A percentile compares a stretch with the other conserved stretches of the same genome.
These are phyloP conservation scores for Todiramphus chloris DNA, from an alignment of 2,113 vertebrate species.

Conservation along the genomic window DNA sequence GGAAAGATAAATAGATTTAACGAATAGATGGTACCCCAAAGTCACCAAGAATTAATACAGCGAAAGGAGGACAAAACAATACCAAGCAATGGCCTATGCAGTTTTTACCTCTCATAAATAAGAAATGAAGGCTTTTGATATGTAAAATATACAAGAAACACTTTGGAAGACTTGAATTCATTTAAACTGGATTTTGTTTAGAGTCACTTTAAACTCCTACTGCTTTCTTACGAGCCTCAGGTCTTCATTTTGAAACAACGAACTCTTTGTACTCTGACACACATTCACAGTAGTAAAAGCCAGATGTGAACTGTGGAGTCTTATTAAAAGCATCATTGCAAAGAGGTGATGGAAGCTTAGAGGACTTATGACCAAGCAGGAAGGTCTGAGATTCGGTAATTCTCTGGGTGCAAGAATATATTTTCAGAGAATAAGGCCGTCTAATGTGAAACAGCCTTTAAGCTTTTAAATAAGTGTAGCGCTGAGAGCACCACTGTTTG, in stretches of 20 bases:
- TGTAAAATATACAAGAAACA: conserved; percentile 44
- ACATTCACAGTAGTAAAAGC: conserved; percentile 63
- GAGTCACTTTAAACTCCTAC: conserved; percentile 57
- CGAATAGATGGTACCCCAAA: not conserved
- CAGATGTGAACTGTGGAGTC: conserved; percentile 67
- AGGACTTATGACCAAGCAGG: conserved; percentile 57
- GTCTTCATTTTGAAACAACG: conserved; percentile 70
- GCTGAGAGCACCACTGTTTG: not conserved
- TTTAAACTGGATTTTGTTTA: conserved; percentile 73
- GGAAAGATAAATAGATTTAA: not conserved
- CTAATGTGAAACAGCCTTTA: conserved; percentile 7
- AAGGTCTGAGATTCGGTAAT: conserved; percentile 58
- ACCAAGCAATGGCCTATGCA: not conserved
- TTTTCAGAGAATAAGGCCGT: not conserved
- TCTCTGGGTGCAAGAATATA: not conserved
- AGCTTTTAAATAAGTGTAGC: not conserved
- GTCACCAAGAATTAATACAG: not conserved
- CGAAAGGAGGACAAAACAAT: not conserved
- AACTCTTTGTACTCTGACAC: conserved; percentile 66
- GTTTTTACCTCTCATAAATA: conserved; percentile 6
- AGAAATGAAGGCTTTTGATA: conserved; percentile 55
- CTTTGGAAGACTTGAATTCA: conserved; percentile 51
- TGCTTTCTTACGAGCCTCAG: conserved; percentile 53
- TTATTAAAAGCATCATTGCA: conserved; percentile 63
- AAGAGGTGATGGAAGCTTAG: conserved; percentile 68